Evolutionary conservation across 2,797 vertebrate genomes (phyloP), one percentile per base, ranked within the genome.

Genomic region (Sebastes taczanowskii): DNA sequence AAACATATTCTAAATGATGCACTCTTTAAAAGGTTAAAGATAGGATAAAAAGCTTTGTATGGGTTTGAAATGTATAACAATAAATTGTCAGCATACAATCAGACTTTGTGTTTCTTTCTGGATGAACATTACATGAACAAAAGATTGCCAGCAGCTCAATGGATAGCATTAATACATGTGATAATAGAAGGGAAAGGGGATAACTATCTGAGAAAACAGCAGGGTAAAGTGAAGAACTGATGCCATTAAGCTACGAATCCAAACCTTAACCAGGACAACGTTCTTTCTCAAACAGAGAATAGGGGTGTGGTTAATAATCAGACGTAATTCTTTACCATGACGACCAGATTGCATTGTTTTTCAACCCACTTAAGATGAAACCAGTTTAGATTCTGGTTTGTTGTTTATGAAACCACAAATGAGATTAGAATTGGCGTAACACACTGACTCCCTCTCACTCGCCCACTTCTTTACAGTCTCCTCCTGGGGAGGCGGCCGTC

Each of bases 21-120:
- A 18, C 5, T 64, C n/a, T 56, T 55, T 34, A 4, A 38, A 4
- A 46, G 4, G 8, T 34, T 30, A 20, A 1, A 23, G n/a, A 35
- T 11, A 72, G 29, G 23, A 32, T 11, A 20, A 30, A 64, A 32
- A 6, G 18, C n/a, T 70, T 71, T 23, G 4, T 30, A 13, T 27
- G 18, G 18, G 20, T 59, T 46, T 75, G 4, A 14, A 71, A 75
- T 68, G 23, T 42, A 78, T 35, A 59, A 42, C 3, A 68, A 34
- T 62, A 18, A 18, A n/a, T 77, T n/a, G 13, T 81, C 62, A 64
- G 63, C 62, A 78, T 78, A 68, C n/a, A 67, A 7, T 32, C 10
- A 13, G 16, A 65, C 7, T 53, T 53, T 46, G 38, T 55, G 7
- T 22, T 69, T 72, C 5, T 20, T 46, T 60, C 3, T 32, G 11